These are phyloP conservation scores for Bufotes viridis DNA, from an alignment of 2,797 vertebrate genomes.

Conservation along the genomic window DNA sequence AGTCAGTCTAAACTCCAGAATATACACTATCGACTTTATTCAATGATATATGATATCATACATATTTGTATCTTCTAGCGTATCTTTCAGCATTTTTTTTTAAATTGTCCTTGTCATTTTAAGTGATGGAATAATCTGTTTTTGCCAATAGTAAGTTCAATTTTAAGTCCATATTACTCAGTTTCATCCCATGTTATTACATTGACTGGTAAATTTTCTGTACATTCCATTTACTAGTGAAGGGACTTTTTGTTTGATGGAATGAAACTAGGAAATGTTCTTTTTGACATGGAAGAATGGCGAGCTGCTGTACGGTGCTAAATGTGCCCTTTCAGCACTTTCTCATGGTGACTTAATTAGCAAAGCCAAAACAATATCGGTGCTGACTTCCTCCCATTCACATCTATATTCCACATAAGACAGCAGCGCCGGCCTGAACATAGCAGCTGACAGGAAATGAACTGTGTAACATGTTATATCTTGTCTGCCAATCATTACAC, in stretches of 20 bases:
- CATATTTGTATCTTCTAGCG: too few relatives aligned
- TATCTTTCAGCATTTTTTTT: too few relatives aligned
- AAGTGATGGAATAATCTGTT: too few relatives aligned
- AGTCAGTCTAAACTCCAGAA: not conserved
- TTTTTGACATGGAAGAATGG: slow-evolving; percentile 11
- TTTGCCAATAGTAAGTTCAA: too few relatives aligned
- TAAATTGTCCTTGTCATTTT: too few relatives aligned
- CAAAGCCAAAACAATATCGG: slow-evolving; percentile 45
- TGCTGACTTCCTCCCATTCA: slow-evolving; percentile 47
- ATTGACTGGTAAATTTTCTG: not conserved
- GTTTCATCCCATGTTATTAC: not conserved
- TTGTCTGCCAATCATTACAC: not conserved
- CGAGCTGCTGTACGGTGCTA: not conserved
- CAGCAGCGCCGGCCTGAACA: not conserved
- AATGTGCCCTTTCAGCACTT: slow-evolving; percentile 12
- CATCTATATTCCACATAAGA: slow-evolving; percentile 23
- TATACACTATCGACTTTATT: not conserved
- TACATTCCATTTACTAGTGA: not conserved
- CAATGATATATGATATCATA: too few relatives aligned
- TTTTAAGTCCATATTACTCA: not conserved
- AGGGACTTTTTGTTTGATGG: slow-evolving; percentile 6
- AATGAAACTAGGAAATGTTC: slow-evolving; percentile 17
- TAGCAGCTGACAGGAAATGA: slow-evolving; percentile 26
- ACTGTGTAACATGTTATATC: not conserved
- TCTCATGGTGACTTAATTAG: slow-evolving; percentile 39